Conservation (phyloP, 2,113 vertebrate species). For the Indicator maculatus region DNA sequence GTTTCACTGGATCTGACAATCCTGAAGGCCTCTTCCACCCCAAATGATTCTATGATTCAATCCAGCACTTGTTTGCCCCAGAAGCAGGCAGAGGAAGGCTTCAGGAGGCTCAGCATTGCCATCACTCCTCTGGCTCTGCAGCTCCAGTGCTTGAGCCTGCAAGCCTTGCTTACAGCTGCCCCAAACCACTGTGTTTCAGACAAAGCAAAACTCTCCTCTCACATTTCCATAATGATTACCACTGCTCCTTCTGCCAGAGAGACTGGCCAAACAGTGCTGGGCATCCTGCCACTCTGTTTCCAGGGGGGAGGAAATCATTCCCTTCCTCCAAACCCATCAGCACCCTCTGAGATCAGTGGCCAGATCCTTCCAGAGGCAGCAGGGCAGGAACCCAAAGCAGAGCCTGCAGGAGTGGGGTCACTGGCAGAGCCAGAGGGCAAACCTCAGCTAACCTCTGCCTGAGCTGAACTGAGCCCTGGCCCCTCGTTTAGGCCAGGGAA, state of each 20-base stretch:
- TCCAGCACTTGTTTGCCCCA: neutral
- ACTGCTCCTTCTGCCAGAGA: neutral
- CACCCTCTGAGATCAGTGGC: fast-evolving
- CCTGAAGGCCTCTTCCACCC: too few relatives aligned
- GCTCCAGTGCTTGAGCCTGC: fast-evolving
- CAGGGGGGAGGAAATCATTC: neutral
- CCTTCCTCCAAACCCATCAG: neutral
- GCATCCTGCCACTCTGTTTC: slow-evolving; percentile 24
- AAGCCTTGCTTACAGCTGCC: neutral
- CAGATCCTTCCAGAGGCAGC: neutral
- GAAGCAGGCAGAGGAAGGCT: neutral
- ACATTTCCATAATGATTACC: neutral
- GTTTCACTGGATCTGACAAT: too few relatives aligned
- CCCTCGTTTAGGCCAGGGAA: neutral
- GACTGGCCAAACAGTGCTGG: neutral
- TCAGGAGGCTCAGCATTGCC: neutral
- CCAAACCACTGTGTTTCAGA: neutral
- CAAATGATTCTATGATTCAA: too few relatives aligned
- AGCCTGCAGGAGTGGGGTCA: neutral
- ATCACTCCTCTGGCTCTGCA: neutral
- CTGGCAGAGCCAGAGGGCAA: neutral
- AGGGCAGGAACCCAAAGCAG: neutral
- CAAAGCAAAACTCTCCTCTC: neutral
- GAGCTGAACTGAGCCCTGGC: neutral
- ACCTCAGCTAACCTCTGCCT: neutral